Evolutionary conservation across 2,888 invertebrate genomes (phyloP).

Genomic region (Bembecia ichneumoniformis): DNA sequence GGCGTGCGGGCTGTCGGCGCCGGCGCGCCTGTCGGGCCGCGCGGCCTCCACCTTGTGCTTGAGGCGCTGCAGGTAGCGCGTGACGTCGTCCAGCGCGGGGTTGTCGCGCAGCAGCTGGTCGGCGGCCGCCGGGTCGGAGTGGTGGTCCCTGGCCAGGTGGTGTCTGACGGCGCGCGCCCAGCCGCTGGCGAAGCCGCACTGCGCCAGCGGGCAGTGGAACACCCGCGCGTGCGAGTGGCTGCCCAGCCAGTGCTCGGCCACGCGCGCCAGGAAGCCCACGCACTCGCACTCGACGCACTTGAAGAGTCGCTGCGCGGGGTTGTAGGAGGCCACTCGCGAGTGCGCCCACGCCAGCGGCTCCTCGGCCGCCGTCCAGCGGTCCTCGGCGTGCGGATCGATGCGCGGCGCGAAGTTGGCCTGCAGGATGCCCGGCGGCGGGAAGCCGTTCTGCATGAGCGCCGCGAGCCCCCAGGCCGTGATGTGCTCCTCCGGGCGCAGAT

Average conservation of each 20-base stretch:
- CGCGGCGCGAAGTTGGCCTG: constrained; percentile 73
- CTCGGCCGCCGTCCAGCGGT: constrained; percentile 79
- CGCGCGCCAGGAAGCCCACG: constrained; percentile 80
- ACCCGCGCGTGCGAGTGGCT: constrained; percentile 77
- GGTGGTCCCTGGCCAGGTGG: constrained; percentile 82
- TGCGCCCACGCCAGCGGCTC: constrained; percentile 82
- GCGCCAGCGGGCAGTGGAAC: constrained; percentile 77
- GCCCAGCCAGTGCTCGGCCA: constrained; percentile 84
- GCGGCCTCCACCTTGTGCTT: constrained; percentile 68
- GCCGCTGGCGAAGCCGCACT: constrained; percentile 81
- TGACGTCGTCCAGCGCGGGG: constrained; percentile 81
- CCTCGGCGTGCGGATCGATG: constrained; percentile 61
- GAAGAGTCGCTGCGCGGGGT: constrained; percentile 81
- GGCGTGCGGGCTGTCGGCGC: constrained; percentile 16
- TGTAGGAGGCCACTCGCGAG: constrained; percentile 86
- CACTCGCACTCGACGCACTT: constrained; percentile 83
- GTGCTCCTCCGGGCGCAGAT: constrained; percentile 80
- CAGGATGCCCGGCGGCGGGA: constrained; percentile 76
- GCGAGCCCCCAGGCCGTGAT: constrained; percentile 82
- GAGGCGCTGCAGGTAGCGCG: constrained; percentile 78
- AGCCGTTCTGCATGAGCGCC: constrained; percentile 82
- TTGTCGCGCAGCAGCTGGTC: constrained; percentile 78
- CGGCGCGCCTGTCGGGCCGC: constrained; percentile 8
- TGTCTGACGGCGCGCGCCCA: constrained; percentile 83
- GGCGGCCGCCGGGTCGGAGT: constrained; percentile 75